Evolutionary conservation across 1,140 invertebrate species (phyloP).

Genomic region (Acyrthosiphon pisum): DNA sequence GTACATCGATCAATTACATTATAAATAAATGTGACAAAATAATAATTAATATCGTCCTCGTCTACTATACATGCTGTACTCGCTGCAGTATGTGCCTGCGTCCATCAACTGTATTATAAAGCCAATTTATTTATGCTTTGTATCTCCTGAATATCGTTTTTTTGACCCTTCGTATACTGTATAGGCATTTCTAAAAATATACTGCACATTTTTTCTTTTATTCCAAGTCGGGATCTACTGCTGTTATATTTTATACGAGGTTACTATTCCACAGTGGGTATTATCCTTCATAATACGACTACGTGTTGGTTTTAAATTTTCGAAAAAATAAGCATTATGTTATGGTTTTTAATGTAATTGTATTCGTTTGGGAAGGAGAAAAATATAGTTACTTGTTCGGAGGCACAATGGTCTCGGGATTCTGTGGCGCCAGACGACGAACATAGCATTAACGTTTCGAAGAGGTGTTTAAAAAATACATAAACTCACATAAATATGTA

Average conservation of each 20-base stretch:
- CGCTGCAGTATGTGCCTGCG: too few species aligned
- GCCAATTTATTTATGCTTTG: background rate
- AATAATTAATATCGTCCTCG: background rate
- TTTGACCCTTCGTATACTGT: background rate
- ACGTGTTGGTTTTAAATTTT: conserved; percentile 29
- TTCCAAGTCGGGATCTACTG: background rate
- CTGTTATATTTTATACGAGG: background rate
- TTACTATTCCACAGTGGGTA: background rate
- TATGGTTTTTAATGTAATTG: conserved; percentile 25
- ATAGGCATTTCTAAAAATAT: conserved; percentile 29
- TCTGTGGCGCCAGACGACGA: conserved; percentile 43
- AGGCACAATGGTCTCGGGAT: conserved; percentile 29
- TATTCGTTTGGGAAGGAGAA: background rate
- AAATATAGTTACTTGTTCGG: conserved; percentile 23
- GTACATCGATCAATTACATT: background rate
- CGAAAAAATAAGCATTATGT: conserved; percentile 22
- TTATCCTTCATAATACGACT: background rate
- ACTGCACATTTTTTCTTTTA: background rate
- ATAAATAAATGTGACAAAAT: background rate
- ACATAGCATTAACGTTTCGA: conserved; percentile 26
- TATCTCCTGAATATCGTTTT: background rate
- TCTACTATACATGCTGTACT: background rate
- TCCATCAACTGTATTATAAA: background rate
- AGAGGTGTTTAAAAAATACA: conserved; percentile 47
- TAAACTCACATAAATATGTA: conserved; percentile 30